Base-by-base conservation (phyloP, 2,113 vertebrate species). In the Haemorhous mexicanus region DNA sequence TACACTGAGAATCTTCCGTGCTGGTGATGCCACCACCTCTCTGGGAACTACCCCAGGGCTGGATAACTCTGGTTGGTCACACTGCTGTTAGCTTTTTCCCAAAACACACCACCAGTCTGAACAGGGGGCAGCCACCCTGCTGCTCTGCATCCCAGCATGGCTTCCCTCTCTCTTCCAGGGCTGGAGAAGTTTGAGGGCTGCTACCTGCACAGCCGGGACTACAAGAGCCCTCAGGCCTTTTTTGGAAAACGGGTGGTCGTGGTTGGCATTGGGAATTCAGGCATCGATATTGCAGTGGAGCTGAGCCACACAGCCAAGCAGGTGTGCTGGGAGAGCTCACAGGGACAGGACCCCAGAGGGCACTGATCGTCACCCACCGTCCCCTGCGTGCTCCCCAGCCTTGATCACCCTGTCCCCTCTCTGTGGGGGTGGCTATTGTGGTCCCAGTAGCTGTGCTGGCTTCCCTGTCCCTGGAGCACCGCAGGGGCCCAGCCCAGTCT, bases 251-350 rank as follows among this genome's bases (percentile, higher is more conserved):
- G 70, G 14, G 98, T 98, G 50, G 86, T 98, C 1, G 97, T 99
- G 41, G 92, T 99, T 23, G 99, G 99, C 47, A 97, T 96, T 3
- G 98, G 99, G 12, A 99, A 99, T 87, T 99, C 99, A 33, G 98
- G 98, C 81, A 96, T 97, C 4, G 98, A 99, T 79, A 98, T 98
- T 3, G 98, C 98, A 0, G 98, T 98, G 88, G 99, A 99, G 92
- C 98, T 99, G 46, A 98, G 99, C 66, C 96, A 97, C 44, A 3
- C 66, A 56, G 98, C 99, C 74, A 46, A 98, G 58, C 98, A 98
- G 98, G 98, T 99, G 26, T 13, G 89, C 49, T 59, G 67, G 47
- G 69, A 73, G 44, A 86, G 28, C 13, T 7, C 10, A 49, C 2
- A 2, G 39, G 27, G 10, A n/a, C 11, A 15, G 33, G 16, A 67